Base-by-base conservation (phyloP, 2,888 invertebrate species). In the Abrostola triplasia region DNA sequence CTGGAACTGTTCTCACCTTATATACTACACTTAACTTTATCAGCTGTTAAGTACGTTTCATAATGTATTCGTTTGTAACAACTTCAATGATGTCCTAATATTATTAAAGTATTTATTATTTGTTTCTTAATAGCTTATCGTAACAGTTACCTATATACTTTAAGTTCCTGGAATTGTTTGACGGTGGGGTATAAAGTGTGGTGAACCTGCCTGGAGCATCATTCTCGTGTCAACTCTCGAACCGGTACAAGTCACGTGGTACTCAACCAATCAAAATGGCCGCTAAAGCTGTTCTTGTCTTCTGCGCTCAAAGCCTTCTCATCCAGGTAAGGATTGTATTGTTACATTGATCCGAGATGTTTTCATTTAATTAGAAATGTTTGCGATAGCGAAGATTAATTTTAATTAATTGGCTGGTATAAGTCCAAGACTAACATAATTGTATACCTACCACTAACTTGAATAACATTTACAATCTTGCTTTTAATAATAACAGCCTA, bases 261-360 rank as follows among this genome's bases (percentile, higher is more conserved):
- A 12, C 6, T 13, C 13, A 12, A 42, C 2, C 8, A 64, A 52
- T 48, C 59, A 82, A 61, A 56, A 87, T 86, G 86, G 80, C 82
- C 67, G 49, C 76, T 56, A 82, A 84, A 58, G 69, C 80, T 36
- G 70, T 85, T 48, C 55, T 84, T 24, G 44, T 85, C 11, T 58
- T 87, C 58, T 83, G 80, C 77, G 52, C 80, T 59, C 84, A 85
- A 66, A 81, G 77, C n/a, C 52, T 70, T 11, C 24, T 70, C 10
- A 6, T 64, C 41, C 48, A 70, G 59, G 70, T 70, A 37, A 59
- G 12, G 36, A 11, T 50, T 5, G 1, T 24, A 24, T 24, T 24
- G 24, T 24, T 1, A 24, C 24, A 24, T 24, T 24, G 4, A 24
- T 24, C 1, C 24, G 4, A 24, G 24, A 4, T 2, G 24, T 2